A percentile compares a stretch with the other conserved stretches of the same genome.
Conservation (phyloP, 2,888 invertebrate species). For the Catocala nupta region DNA sequence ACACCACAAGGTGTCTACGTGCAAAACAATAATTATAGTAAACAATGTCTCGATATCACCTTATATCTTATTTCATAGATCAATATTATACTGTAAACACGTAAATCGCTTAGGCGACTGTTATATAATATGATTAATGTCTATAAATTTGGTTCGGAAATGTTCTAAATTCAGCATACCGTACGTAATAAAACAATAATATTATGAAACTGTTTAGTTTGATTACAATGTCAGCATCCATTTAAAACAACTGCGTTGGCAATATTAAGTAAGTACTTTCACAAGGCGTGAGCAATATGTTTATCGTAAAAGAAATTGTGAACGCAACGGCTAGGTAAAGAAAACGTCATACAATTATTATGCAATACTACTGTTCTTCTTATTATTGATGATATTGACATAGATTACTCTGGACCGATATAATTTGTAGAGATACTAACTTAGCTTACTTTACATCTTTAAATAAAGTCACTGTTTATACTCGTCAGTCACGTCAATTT, state of each 20-base stretch:
- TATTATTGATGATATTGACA: conserved; percentile 11
- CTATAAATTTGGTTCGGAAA: conserved; percentile 26
- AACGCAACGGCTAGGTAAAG: not conserved
- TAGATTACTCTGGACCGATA: conserved; percentile 9
- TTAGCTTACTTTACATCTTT: too few relatives aligned
- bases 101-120: conserved; percentile 24
- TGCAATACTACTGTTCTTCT: conserved; percentile 9
- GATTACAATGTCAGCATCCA: conserved; percentile 48
- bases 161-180: conserved; percentile 24
- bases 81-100: conserved; percentile 52
- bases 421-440: not conserved
- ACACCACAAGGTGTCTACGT: conserved; percentile 25
- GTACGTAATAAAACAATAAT: conserved; percentile 36
- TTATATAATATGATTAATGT: conserved; percentile 27
- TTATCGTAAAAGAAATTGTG: conserved; percentile 1
- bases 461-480: too few relatives aligned
- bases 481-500: too few relatives aligned
- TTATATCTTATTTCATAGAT: conserved; percentile 59
- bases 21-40: conserved; percentile 38
- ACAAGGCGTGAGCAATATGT: not conserved
- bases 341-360: conserved; percentile 1
- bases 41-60: conserved; percentile 59
- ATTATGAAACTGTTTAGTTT: conserved; percentile 49
- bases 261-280: conserved; percentile 31
- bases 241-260: conserved; percentile 18